Conservation (phyloP, 2,797 vertebrate species). For the Coilia nasus region DNA sequence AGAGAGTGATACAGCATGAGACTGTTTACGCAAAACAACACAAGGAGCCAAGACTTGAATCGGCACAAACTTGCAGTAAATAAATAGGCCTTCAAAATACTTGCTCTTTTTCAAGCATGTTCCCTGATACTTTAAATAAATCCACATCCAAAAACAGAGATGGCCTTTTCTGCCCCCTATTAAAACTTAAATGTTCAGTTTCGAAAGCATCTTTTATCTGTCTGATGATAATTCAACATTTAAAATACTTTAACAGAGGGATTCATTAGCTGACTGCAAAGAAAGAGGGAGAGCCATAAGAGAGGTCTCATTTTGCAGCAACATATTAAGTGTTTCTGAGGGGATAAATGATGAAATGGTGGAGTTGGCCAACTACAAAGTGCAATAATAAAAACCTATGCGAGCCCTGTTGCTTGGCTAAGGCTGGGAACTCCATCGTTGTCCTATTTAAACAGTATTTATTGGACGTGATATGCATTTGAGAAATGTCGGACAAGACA, state of each 20-base stretch:
- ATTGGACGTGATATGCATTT: neutral
- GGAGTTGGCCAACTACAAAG: neutral
- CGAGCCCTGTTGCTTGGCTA: neutral
- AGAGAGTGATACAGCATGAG: constrained; percentile 39
- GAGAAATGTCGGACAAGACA: neutral
- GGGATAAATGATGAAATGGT: neutral
- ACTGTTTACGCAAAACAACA: constrained; percentile 73
- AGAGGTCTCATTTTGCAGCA: constrained; percentile 34
- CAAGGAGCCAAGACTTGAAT: constrained; percentile 74
- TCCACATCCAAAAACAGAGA: constrained; percentile 43
- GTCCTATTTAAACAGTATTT: neutral
- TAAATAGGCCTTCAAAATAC: constrained; percentile 69
- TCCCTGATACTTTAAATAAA: constrained; percentile 61
- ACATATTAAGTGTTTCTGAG: constrained; percentile 36
- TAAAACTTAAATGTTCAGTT: neutral
- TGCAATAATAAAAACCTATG: neutral
- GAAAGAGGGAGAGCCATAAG: neutral
- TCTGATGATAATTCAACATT: constrained; percentile 44
- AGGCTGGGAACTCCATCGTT: neutral
- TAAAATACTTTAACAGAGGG: constrained; percentile 46
- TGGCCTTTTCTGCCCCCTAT: constrained; percentile 2
- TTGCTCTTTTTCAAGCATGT: constrained; percentile 70
- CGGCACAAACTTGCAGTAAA: constrained; percentile 66
- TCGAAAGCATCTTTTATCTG: constrained; percentile 34
- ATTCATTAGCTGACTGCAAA: constrained; percentile 40